These are phyloP conservation scores for Drosophila ironensis DNA, from an alignment of 1,140 invertebrate genomes.

Conservation along the genomic window DNA sequence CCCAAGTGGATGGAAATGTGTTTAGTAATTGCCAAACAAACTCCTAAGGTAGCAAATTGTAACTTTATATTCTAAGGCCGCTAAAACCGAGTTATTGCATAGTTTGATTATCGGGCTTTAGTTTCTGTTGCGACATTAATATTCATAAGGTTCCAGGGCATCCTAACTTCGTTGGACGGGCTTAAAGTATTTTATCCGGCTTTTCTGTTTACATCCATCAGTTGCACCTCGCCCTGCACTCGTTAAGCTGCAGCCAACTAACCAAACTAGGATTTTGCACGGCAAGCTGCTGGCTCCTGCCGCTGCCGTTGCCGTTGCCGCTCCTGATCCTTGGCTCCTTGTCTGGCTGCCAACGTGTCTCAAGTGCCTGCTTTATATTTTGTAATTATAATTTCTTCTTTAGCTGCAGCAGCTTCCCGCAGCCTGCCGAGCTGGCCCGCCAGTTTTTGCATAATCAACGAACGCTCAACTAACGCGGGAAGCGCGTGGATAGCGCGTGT, in stretches of 20 bases:
- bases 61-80: too few relatives aligned
- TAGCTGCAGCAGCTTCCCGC: background rate
- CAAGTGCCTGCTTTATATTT: slow-evolving; percentile 73
- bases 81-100: too few relatives aligned
- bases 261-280: background rate
- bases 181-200: background rate
- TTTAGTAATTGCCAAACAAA: too few relatives aligned
- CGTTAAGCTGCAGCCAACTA: slow-evolving; percentile 15
- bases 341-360: slow-evolving; percentile 52
- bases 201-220: slow-evolving; percentile 29
- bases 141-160: too few relatives aligned
- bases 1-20: too few relatives aligned
- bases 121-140: too few relatives aligned
- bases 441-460: slow-evolving; percentile 60
- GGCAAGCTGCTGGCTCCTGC: background rate
- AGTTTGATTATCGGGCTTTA: too few relatives aligned
- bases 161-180: background rate
- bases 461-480: slow-evolving; percentile 35
- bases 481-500: slow-evolving; percentile 52
- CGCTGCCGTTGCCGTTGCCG: background rate
- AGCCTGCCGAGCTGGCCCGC: background rate
- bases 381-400: slow-evolving; percentile 71
- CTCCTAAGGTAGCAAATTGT: too few relatives aligned
- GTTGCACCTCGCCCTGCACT: slow-evolving; percentile 4
- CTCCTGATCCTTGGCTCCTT: slow-evolving; percentile 19